phyloP scores from a whole-genome alignment of 2,113 vertebrate species.

The Propithecus coquereli region DNA sequence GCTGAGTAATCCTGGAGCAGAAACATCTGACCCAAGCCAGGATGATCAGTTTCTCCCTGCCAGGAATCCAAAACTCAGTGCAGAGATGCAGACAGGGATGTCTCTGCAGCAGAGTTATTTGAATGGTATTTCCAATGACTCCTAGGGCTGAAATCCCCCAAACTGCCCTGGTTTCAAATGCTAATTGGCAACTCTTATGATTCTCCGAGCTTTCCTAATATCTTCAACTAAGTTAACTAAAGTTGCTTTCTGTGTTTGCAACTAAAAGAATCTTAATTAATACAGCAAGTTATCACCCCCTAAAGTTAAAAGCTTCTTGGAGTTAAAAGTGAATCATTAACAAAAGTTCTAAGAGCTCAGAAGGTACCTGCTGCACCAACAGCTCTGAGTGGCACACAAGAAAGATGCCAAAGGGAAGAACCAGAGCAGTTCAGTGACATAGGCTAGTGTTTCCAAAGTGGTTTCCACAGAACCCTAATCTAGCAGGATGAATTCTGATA shows the following conservation, averaged over 20 bases:
- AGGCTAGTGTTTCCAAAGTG: neutral
- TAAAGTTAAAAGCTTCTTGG: slow-evolving; percentile 42
- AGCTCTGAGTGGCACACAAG: neutral
- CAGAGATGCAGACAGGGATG: neutral
- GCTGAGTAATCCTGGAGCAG: neutral
- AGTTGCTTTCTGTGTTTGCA: neutral
- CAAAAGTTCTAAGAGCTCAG: neutral
- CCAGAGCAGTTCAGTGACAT: neutral
- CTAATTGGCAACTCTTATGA: neutral
- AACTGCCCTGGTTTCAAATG: neutral
- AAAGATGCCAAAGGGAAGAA: neutral
- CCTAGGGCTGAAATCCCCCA: neutral
- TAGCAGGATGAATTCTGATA: neutral
- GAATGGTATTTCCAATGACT: neutral
- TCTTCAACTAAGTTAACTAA: neutral
- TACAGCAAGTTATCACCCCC: slow-evolving; percentile 10
- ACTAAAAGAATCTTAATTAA: slow-evolving; percentile 19
- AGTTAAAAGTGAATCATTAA: slow-evolving; percentile 39
- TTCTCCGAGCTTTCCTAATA: neutral
- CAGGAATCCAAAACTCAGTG: neutral
- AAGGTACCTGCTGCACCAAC: neutral
- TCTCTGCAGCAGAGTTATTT: neutral
- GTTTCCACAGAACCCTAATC: neutral
- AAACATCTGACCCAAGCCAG: neutral
- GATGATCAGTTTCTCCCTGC: neutral